These are phyloP conservation scores for Patella caerulea DNA, from an alignment of 2,888 invertebrate species.

Conservation along the genomic window DNA sequence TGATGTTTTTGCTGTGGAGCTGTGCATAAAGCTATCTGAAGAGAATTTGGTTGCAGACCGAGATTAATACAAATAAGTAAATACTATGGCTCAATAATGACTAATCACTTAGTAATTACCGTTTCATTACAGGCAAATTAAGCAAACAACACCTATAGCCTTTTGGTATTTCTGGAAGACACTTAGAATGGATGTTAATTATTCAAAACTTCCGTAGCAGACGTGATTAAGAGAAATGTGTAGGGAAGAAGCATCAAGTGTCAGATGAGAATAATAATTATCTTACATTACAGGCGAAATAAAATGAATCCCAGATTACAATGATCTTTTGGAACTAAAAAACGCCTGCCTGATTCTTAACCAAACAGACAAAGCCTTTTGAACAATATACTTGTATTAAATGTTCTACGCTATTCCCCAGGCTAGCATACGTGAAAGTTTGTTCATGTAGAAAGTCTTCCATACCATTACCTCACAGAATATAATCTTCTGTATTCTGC, in stretches of 20 bases:
- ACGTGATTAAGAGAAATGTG: constrained; percentile 4
- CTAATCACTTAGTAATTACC: constrained; percentile 3
- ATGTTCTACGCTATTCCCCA: no score
- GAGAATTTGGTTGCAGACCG: no score
- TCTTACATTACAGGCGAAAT: constrained; percentile 1
- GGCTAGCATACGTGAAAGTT: no score
- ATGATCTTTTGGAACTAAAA: not conserved
- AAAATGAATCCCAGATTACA: not conserved
- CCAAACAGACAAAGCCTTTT: no score
- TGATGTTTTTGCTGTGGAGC: not conserved
- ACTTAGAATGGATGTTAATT: constrained; percentile 1
- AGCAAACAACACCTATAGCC: constrained; percentile 9
- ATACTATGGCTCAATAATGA: constrained; percentile 7
- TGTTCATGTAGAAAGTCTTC: not conserved
- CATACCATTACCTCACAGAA: constrained; percentile 4
- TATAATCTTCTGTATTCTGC: not conserved
- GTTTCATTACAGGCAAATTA: constrained; percentile 1
- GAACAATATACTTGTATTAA: no score
- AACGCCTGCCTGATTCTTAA: no score
- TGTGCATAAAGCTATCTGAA: no score
- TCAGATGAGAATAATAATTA: constrained; percentile 1
- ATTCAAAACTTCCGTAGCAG: constrained; percentile 7
- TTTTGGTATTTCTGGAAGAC: constrained; percentile 5
- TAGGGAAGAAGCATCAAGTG: constrained; percentile 3
- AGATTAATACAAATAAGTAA: not conserved